phyloP scores from a whole-genome alignment of 2,113 vertebrate species.

The Emydura subglobosa region DNA sequence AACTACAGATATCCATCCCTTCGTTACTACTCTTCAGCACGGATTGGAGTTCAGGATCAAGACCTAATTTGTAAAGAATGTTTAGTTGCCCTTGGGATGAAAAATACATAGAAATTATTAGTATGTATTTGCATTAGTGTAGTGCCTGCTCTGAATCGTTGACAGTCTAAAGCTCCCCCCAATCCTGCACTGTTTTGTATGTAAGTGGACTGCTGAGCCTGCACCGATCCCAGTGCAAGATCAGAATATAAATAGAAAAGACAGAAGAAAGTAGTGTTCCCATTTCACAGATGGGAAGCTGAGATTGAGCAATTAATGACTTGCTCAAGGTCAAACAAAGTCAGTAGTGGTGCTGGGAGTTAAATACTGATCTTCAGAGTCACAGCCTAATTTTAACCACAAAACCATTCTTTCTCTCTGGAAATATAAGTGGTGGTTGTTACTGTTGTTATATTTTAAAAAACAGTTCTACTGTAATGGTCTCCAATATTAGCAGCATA shows the following conservation, averaged over 20 bases:
- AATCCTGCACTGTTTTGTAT: not conserved
- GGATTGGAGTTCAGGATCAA: not conserved
- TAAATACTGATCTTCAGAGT: not conserved
- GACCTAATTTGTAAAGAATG: not conserved
- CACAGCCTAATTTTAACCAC: not conserved
- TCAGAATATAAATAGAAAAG: not conserved
- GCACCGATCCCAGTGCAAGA: not conserved
- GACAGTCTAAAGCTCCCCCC: not conserved
- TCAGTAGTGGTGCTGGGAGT: not conserved
- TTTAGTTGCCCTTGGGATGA: not conserved
- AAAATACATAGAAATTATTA: not conserved
- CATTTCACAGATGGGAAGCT: not conserved
- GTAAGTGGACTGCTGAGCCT: not conserved
- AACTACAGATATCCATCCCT: accelerated
- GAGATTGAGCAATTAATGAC: not conserved
- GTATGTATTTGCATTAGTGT: not conserved
- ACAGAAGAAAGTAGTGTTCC: not conserved
- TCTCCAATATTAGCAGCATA: not conserved
- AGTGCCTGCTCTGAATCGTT: not conserved
- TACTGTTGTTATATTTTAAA: not conserved
- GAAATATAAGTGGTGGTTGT: not conserved
- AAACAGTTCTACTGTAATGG: not conserved
- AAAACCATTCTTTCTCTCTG: not conserved
- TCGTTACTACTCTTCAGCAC: not conserved
- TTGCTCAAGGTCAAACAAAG: not conserved